Percentiles rank a stretch among this genome's conserved stretches.
Evolutionary conservation across 1,140 invertebrate species (phyloP).

Genomic region (Sarcophaga bullata): DNA sequence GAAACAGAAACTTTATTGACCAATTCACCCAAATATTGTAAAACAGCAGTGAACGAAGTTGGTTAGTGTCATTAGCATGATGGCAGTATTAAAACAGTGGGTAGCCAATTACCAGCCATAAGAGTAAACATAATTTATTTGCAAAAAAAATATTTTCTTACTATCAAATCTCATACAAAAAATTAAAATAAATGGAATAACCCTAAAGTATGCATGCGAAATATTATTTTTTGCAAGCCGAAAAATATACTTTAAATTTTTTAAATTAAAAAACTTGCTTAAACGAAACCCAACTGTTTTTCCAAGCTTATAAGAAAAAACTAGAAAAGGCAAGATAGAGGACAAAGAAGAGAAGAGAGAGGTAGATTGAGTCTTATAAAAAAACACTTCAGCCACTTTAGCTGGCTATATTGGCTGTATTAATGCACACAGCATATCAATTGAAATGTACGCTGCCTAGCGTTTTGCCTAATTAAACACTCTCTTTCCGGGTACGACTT

Average conservation of each 20-base stretch:
- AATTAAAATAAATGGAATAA: no score
- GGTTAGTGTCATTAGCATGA: neutral
- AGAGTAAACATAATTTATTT: neutral
- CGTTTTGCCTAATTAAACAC: conserved; percentile 35
- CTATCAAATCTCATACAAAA: no score
- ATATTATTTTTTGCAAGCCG: no score
- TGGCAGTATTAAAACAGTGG: neutral
- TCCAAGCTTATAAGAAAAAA: no score
- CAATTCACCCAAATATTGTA: conserved; percentile 12
- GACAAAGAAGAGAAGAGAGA: neutral
- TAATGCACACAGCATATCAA: conserved; percentile 5
- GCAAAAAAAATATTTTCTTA: neutral
- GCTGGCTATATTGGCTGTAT: neutral
- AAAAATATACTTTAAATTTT: no score
- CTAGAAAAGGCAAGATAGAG: no score
- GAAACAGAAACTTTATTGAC: conserved; percentile 12
- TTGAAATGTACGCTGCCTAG: conserved; percentile 12
- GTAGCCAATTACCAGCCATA: neutral
- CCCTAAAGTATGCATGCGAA: no score
- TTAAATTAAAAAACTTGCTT: no score
- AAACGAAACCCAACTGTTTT: no score
- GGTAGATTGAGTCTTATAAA: no score
- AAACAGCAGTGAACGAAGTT: no score
- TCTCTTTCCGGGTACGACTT: neutral
- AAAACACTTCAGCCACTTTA: neutral